Conservation (phyloP, 2,888 invertebrate species). For the Cataglyphis livida region DNA sequence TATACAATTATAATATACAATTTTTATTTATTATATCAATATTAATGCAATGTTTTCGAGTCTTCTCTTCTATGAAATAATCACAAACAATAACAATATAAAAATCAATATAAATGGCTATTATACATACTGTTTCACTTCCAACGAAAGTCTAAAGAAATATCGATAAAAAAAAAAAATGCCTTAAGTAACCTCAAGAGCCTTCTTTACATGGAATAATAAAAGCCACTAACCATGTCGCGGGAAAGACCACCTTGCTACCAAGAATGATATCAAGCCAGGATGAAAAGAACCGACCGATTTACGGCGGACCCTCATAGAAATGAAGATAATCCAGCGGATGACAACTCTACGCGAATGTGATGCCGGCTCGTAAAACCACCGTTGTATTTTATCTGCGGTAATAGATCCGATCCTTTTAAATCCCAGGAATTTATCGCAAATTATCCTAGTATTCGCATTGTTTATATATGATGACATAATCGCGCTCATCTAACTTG, state of each 20-base stretch:
- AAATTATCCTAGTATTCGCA: neutral
- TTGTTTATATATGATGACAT: neutral
- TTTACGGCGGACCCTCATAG: constrained; percentile 63
- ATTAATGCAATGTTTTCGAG: neutral
- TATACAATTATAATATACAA: neutral
- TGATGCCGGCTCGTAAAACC: constrained; percentile 10
- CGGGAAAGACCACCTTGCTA: constrained; percentile 63
- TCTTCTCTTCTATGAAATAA: too few relatives aligned
- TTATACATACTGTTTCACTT: neutral
- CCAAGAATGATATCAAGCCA: constrained; percentile 55
- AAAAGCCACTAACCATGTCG: constrained; percentile 22
- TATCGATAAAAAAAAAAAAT: constrained; percentile 52
- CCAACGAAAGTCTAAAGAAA: neutral
- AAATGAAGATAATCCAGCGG: constrained; percentile 70
- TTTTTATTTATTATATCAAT: constrained; percentile 15
- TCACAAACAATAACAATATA: neutral
- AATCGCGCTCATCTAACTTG: neutral
- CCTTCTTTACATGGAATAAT: constrained; percentile 53
- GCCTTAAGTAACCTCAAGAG: constrained; percentile 52
- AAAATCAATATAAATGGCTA: neutral
- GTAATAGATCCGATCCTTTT: constrained; percentile 27
- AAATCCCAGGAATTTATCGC: constrained; percentile 55
- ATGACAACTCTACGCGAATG: constrained; percentile 50
- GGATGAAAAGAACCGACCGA: constrained; percentile 66
- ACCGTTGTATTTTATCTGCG: constrained; percentile 46